Percentiles rank a stretch among this genome's conserved stretches.
phyloP scores from a whole-genome alignment of 2,888 invertebrate species.

The Phengaris alcon region DNA sequence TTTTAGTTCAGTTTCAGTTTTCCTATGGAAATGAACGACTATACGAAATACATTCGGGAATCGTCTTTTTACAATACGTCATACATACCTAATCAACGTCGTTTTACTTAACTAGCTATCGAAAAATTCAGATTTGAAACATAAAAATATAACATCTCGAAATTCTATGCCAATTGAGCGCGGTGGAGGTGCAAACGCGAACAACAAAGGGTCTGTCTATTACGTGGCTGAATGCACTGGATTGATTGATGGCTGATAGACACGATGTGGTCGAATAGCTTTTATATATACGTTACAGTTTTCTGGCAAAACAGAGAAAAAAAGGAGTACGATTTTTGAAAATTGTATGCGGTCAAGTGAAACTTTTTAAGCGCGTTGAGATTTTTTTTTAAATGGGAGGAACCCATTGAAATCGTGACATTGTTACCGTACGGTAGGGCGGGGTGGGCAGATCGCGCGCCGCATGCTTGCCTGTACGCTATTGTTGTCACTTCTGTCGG shows the following conservation, averaged over 20 bases:
- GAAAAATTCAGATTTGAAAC: background rate
- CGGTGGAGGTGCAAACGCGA: constrained; percentile 33
- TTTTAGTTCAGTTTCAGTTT: background rate
- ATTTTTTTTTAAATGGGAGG: background rate
- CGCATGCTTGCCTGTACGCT: too few relatives aligned
- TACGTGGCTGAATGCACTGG: constrained; percentile 41
- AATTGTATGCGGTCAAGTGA: background rate
- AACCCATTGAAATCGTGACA: too few relatives aligned
- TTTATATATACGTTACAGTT: constrained; percentile 25
- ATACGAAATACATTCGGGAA: too few relatives aligned
- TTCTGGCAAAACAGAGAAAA: background rate
- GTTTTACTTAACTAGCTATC: background rate
- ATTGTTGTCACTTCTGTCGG: too few relatives aligned
- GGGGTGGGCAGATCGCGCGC: too few relatives aligned
- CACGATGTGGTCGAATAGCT: constrained; percentile 34
- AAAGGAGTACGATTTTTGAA: background rate
- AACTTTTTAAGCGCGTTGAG: background rate
- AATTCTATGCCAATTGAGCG: constrained; percentile 27
- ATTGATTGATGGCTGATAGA: constrained; percentile 40
- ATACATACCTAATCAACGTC: too few relatives aligned
- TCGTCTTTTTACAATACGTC: too few relatives aligned
- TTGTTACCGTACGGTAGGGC: too few relatives aligned
- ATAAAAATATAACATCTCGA: constrained; percentile 14
- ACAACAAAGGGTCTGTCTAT: constrained; percentile 37
- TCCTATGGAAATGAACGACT: too few relatives aligned